Evolutionary conservation across 2,797 vertebrate genomes (phyloP).

Genomic region (Capromys pilorides): DNA sequence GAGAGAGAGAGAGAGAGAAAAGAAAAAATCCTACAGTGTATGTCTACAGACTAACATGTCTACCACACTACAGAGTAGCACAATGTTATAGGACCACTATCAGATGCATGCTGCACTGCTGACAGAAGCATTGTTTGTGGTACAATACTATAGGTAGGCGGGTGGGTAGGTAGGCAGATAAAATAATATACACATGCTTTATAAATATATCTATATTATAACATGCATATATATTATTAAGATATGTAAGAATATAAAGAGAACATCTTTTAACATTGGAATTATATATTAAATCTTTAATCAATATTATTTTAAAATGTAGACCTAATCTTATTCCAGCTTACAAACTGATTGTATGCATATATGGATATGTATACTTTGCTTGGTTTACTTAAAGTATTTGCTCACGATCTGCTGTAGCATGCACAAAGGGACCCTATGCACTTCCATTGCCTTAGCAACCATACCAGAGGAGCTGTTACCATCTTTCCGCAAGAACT

Average conservation of each 20-base stretch:
- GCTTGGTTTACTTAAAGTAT: not conserved
- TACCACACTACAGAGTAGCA: not conserved
- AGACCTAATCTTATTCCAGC: not conserved
- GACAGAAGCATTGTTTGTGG: not conserved
- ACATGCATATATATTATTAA: no score
- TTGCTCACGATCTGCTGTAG: slow-evolving; percentile 41
- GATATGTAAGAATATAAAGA: not conserved
- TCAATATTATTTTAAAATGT: not conserved
- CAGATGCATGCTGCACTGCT: not conserved
- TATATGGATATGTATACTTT: not conserved
- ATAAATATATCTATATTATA: not conserved
- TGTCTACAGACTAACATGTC: not conserved
- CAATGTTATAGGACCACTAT: not conserved
- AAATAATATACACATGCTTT: not conserved
- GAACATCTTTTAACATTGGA: not conserved
- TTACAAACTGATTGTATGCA: not conserved
- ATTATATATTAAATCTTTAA: not conserved
- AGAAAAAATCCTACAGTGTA: not conserved
- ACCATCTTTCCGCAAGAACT: slow-evolving; percentile 29
- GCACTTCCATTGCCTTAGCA: not conserved
- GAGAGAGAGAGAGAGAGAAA: no score
- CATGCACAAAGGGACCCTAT: not conserved
- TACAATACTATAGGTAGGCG: not conserved
- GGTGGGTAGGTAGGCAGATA: not conserved
- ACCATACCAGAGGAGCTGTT: slow-evolving; percentile 57